A percentile compares a stretch with the other conserved stretches of the same genome.
phyloP scores from a whole-genome alignment of 2,113 vertebrate genomes.

The Chaenogobius annularis region DNA sequence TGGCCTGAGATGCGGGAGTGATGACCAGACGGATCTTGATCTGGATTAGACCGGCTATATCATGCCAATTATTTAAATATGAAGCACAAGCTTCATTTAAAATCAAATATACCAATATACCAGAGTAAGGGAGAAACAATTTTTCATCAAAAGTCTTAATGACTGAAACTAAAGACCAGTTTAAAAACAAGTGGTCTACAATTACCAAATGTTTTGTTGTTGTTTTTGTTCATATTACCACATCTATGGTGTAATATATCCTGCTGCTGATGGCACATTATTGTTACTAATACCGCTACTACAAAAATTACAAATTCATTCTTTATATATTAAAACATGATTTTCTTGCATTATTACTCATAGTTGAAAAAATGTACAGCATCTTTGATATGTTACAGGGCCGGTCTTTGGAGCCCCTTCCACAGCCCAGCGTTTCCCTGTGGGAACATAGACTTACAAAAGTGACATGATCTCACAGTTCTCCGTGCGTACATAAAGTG shows the following conservation, averaged over 20 bases:
- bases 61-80: too few relatives aligned
- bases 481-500: slow-evolving; percentile 54
- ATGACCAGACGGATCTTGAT: too few relatives aligned
- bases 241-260: not conserved
- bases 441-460: slow-evolving; percentile 54
- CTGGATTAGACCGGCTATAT: too few relatives aligned
- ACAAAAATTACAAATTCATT: too few relatives aligned
- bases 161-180: not conserved
- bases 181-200: not conserved
- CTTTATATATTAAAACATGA: too few relatives aligned
- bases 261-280: not conserved
- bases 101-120: too few relatives aligned
- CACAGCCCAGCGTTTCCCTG: slow-evolving; percentile 34
- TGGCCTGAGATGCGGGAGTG: too few relatives aligned
- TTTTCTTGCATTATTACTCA: not conserved
- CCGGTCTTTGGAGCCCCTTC: slow-evolving; percentile 24
- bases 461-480: slow-evolving; percentile 59
- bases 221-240: too few relatives aligned
- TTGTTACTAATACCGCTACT: not conserved
- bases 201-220: too few relatives aligned
- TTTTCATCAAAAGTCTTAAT: too few relatives aligned
- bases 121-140: too few relatives aligned
- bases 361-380: not conserved
- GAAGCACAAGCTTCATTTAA: too few relatives aligned
- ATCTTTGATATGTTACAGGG: slow-evolving; percentile 24